Conservation (phyloP, 2,797 vertebrate species). For the Okamejei kenojei region DNA sequence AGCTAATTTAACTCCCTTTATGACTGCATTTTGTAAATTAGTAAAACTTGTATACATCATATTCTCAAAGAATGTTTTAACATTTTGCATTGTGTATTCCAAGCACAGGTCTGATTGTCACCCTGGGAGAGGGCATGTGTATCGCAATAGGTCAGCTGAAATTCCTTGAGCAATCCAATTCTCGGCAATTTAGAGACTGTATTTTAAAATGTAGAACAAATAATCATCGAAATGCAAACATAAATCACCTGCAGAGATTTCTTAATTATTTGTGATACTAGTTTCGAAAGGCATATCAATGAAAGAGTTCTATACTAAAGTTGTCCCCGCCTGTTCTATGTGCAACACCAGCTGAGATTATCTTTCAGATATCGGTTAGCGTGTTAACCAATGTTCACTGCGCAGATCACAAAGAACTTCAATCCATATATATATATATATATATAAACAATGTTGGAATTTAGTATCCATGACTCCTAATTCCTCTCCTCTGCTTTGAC, state of each 20-base stretch:
- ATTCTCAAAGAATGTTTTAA: neutral
- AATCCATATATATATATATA: neutral
- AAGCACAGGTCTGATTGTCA: neutral
- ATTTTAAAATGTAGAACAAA: slow-evolving; percentile 10
- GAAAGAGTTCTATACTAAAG: neutral
- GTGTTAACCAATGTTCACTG: neutral
- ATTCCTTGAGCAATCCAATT: neutral
- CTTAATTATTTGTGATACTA: neutral
- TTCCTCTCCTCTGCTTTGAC: neutral
- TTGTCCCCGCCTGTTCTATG: neutral
- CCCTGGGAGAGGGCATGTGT: no score
- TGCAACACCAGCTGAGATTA: neutral
- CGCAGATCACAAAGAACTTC: neutral
- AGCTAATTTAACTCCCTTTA: slow-evolving; percentile 6
- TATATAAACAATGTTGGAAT: neutral
- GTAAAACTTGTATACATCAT: neutral
- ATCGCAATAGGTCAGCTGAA: neutral
- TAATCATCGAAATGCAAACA: neutral
- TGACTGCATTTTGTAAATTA: neutral
- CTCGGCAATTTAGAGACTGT: neutral
- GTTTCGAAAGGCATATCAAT: neutral
- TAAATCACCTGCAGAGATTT: neutral
- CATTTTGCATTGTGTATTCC: neutral
- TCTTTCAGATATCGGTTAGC: neutral
- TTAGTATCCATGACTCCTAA: neutral